Evolutionary conservation across 2,888 invertebrate genomes (phyloP).

Genomic region (Elmis aenea): DNA sequence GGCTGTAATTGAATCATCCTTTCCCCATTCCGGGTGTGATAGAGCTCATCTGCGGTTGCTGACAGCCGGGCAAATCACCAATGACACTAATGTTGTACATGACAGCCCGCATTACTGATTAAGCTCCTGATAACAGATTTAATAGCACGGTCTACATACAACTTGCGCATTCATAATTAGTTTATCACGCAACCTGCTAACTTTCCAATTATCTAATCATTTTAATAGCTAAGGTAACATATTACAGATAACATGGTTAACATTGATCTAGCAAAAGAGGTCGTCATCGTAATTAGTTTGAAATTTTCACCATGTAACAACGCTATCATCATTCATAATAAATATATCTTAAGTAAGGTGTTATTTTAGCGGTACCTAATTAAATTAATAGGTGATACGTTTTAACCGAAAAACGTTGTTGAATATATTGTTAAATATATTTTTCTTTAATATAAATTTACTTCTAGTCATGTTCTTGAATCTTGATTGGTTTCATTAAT

Average conservation of each 20-base stretch:
- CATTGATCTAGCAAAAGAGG: no score
- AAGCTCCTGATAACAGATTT: conserved; percentile 45
- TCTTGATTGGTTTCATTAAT: no score
- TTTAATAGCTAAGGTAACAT: conserved; percentile 14
- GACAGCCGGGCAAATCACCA: conserved; percentile 39
- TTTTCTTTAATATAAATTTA: no score
- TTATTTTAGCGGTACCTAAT: no score
- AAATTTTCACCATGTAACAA: no score
- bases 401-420: no score
- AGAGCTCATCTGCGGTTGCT: conserved; percentile 27
- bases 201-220: conserved; percentile 41
- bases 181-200: conserved; percentile 40
- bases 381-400: no score
- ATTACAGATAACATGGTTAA: conserved; percentile 6
- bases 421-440: no score
- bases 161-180: conserved; percentile 42
- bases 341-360: no score
- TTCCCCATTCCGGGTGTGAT: conserved; percentile 12
- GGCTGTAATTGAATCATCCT: conserved; percentile 19
- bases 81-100: conserved; percentile 46
- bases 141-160: conserved; percentile 44
- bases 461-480: no score
- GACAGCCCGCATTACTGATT: conserved; percentile 46
- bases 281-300: no score
- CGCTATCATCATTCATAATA: no score